Evolutionary conservation across 2,888 invertebrate genomes (phyloP).

Genomic region (Neria commutata): DNA sequence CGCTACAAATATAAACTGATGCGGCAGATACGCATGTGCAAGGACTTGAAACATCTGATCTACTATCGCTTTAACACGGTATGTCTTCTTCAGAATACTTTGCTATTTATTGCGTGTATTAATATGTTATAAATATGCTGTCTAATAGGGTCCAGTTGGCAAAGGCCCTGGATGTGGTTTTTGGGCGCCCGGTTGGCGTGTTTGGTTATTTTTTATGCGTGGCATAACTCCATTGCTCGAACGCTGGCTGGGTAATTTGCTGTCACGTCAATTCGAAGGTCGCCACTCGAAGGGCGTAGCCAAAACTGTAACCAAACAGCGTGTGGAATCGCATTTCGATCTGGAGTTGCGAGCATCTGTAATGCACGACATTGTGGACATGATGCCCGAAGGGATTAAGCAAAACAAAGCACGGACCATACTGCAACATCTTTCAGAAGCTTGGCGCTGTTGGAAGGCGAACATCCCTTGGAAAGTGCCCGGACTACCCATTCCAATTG

Average conservation of each 20-base stretch:
- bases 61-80: constrained; percentile 99
- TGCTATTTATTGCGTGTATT: neutral
- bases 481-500: constrained; percentile 97
- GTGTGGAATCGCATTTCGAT: constrained; percentile 99
- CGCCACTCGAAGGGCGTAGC: constrained; percentile 99
- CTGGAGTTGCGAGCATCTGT: constrained; percentile 96
- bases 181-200: constrained; percentile 99
- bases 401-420: constrained; percentile 99
- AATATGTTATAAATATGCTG: neutral
- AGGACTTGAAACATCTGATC: constrained; percentile 98
- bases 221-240: constrained; percentile 98
- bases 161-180: constrained; percentile 98
- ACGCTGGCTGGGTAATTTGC: constrained; percentile 97
- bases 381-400: constrained; percentile 99
- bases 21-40: constrained; percentile 99
- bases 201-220: constrained; percentile 99
- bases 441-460: constrained; percentile 99
- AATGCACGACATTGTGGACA: constrained; percentile 98
- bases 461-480: constrained; percentile 99
- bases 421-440: constrained; percentile 97
- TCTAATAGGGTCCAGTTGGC: constrained; percentile 84
- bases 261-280: constrained; percentile 98
- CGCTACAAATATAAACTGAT: constrained; percentile 98
- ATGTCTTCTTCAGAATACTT: constrained; percentile 42
- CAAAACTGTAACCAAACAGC: constrained; percentile 99